Evolutionary conservation across 1,140 invertebrate genomes (phyloP).

Genomic region (Spodoptera litura): DNA sequence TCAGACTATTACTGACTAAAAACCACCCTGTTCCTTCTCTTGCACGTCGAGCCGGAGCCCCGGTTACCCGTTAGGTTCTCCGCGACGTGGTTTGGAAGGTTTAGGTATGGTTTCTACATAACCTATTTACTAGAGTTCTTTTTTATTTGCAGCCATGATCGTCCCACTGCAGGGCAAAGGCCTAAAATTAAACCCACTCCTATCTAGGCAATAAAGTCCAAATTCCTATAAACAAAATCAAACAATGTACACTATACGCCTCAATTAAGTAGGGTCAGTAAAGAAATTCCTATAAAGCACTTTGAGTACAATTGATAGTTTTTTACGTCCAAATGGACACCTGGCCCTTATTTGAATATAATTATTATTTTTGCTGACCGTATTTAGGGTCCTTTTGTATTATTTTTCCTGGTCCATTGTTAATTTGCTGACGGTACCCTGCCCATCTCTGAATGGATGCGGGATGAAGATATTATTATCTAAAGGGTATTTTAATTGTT

Average conservation of each 20-base stretch:
- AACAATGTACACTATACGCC: conserved; percentile 46
- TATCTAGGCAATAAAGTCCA: neutral
- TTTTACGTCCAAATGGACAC: conserved; percentile 53
- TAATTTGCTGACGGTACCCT: conserved; percentile 17
- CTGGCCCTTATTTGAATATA: conserved; percentile 59
- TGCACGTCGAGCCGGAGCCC: too few species aligned
- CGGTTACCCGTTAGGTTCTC: too few species aligned
- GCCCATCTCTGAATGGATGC: conserved; percentile 19
- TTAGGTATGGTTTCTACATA: too few species aligned
- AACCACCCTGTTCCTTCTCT: too few species aligned
- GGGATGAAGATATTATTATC: conserved; percentile 8
- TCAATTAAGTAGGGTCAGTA: conserved; percentile 50
- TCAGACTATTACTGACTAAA: too few species aligned
- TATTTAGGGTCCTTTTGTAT: conserved; percentile 27
- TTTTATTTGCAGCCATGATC: too few species aligned
- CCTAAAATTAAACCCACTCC: neutral
- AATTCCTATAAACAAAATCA: neutral
- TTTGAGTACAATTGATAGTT: conserved; percentile 45
- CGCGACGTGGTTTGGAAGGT: too few species aligned
- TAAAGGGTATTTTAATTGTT: conserved; percentile 2
- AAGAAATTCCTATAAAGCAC: conserved; percentile 54
- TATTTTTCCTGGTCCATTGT: conserved; percentile 31
- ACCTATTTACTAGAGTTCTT: too few species aligned
- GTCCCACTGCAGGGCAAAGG: too few species aligned
- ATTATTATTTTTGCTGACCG: conserved; percentile 54